A percentile compares a stretch with the other conserved stretches of the same genome.
These are phyloP conservation scores for Naja naja DNA, from an alignment of 2,113 vertebrate genomes.

Conservation along the genomic window DNA sequence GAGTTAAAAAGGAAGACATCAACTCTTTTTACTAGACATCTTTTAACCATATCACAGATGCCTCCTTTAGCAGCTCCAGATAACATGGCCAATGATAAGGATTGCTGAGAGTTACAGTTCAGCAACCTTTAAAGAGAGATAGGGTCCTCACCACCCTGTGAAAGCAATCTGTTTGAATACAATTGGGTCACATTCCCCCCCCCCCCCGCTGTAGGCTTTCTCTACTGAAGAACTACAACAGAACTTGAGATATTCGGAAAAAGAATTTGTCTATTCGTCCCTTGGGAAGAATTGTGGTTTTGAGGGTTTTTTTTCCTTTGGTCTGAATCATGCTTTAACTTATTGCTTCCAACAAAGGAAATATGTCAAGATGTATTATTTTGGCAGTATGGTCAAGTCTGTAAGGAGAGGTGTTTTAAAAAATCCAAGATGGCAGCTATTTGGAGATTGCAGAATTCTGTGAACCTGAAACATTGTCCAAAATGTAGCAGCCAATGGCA, in stretches of 20 bases:
- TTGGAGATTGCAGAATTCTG: not conserved
- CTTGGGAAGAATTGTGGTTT: not conserved
- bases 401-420: not conserved
- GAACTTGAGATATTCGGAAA: not conserved
- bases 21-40: not conserved
- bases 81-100: not conserved
- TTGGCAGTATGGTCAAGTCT: not conserved
- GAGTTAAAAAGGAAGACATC: not conserved
- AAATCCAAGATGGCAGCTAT: not conserved
- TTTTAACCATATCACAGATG: not conserved
- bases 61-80: not conserved
- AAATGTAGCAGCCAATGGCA: not conserved
- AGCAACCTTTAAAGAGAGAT: not conserved
- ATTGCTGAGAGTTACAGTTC: not conserved
- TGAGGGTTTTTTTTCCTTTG: no score
- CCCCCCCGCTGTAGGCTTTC: not conserved
- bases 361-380: not conserved
- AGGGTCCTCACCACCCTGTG: not conserved
- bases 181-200: no score
- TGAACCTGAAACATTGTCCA: not conserved
- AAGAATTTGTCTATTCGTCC: not conserved
- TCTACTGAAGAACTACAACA: not conserved
- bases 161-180: not conserved
- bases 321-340: not conserved
- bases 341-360: not conserved